Conservation (phyloP, 2,113 vertebrate species). For the Apistogramma diplotaenia region DNA sequence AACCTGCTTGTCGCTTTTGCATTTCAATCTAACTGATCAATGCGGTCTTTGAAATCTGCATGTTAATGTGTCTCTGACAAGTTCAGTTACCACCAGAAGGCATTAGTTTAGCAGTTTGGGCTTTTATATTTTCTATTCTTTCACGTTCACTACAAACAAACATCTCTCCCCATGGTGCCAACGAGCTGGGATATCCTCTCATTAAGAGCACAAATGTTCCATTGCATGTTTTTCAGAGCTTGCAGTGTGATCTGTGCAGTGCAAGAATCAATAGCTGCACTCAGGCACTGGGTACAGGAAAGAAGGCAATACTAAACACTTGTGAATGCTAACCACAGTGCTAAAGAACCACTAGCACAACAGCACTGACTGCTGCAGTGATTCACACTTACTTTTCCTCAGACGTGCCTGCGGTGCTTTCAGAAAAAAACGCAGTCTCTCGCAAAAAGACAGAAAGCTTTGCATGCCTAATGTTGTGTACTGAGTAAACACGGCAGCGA, state of each 20-base stretch:
- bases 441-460: conserved; percentile 25
- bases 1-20: conserved; percentile 30
- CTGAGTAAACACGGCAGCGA: not conserved
- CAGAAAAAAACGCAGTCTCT: conserved; percentile 40
- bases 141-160: not conserved
- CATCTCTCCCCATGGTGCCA: not conserved
- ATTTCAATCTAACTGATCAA: conserved; percentile 44
- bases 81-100: not conserved
- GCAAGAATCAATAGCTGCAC: conserved; percentile 40
- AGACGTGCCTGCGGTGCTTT: conserved; percentile 28
- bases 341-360: not conserved
- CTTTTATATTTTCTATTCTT: not conserved
- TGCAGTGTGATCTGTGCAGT: conserved; percentile 12
- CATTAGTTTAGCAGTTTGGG: not conserved
- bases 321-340: conserved; percentile 6
- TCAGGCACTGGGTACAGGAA: conserved; percentile 7
- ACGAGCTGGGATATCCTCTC: conserved; percentile 24
- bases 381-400: not conserved
- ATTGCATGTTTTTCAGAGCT: conserved; percentile 23
- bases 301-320: not conserved
- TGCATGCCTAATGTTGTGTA: conserved; percentile 34
- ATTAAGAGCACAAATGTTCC: conserved; percentile 32
- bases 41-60: conserved; percentile 18
- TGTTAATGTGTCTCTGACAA: conserved; percentile 22
- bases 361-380: not conserved